These are phyloP conservation scores for Sinotaia quadrata DNA, from an alignment of 2,888 invertebrate genomes.

Conservation along the genomic window DNA sequence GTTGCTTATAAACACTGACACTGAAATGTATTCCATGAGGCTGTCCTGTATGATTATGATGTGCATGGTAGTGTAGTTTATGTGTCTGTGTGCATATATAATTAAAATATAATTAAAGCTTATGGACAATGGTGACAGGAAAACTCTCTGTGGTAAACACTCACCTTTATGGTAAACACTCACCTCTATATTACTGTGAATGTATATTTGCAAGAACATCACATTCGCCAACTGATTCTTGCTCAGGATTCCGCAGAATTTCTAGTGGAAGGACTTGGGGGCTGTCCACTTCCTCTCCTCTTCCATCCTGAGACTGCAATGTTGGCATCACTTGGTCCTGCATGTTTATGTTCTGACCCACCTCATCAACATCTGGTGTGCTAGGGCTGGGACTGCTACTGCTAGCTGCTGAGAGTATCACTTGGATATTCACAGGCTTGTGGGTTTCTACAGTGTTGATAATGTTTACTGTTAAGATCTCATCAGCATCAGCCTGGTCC, in stretches of 20 bases:
- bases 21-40: no score
- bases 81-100: no score
- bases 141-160: no score
- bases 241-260: no score
- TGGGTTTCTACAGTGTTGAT: slow-evolving; percentile 37
- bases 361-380: slow-evolving; percentile 17
- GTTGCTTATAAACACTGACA: no score
- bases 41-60: no score
- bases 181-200: neutral
- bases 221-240: neutral
- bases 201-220: neutral
- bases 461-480: slow-evolving; percentile 59
- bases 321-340: neutral
- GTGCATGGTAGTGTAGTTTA: no score
- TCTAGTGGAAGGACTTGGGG: neutral
- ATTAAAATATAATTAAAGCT: no score
- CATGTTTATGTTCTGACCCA: no score
- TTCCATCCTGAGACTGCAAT: neutral
- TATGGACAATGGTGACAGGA: no score
- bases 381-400: slow-evolving; percentile 34
- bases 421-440: slow-evolving; percentile 21
- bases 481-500: slow-evolving; percentile 38
- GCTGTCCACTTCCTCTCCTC: slow-evolving; percentile 7
- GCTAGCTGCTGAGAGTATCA: slow-evolving; percentile 29
- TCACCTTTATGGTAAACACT: no score